A percentile compares a stretch with the other conserved stretches of the same genome.
These are phyloP conservation scores for Argynnis bischoffii DNA, from an alignment of 2,888 invertebrate genomes.

Conservation along the genomic window DNA sequence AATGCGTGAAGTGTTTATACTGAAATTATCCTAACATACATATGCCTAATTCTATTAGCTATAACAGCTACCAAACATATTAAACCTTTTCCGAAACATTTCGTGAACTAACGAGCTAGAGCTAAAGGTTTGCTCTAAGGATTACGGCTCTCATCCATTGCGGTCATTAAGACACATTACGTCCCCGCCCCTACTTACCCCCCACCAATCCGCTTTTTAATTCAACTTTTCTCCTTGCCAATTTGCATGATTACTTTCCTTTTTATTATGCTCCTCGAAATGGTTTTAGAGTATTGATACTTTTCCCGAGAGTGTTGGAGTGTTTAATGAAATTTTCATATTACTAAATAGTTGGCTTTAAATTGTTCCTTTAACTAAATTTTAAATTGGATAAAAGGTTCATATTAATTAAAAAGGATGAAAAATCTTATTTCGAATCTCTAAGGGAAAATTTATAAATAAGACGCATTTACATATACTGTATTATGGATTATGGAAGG, in stretches of 20 bases:
- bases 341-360: neutral
- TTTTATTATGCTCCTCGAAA: conserved; percentile 73
- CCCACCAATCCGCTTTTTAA: conserved; percentile 72
- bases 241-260: conserved; percentile 83
- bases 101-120: conserved; percentile 53
- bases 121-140: conserved; percentile 64
- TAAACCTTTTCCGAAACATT: conserved; percentile 36
- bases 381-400: too few species aligned
- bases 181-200: conserved; percentile 48
- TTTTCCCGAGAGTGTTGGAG: conserved; percentile 33
- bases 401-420: too few species aligned
- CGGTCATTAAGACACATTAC: conserved; percentile 82
- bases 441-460: too few species aligned
- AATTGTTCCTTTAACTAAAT: too few species aligned
- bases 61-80: conserved; percentile 9
- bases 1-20: neutral
- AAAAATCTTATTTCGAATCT: too few species aligned
- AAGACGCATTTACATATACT: too few species aligned
- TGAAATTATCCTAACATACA: conserved; percentile 3
- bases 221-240: conserved; percentile 78
- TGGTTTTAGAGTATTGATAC: conserved; percentile 42
- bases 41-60: neutral
- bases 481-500: too few species aligned
- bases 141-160: conserved; percentile 77
- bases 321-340: conserved; percentile 18